phyloP scores from a whole-genome alignment of 2,888 invertebrate genomes.

The Ormyrus nitidulus region DNA sequence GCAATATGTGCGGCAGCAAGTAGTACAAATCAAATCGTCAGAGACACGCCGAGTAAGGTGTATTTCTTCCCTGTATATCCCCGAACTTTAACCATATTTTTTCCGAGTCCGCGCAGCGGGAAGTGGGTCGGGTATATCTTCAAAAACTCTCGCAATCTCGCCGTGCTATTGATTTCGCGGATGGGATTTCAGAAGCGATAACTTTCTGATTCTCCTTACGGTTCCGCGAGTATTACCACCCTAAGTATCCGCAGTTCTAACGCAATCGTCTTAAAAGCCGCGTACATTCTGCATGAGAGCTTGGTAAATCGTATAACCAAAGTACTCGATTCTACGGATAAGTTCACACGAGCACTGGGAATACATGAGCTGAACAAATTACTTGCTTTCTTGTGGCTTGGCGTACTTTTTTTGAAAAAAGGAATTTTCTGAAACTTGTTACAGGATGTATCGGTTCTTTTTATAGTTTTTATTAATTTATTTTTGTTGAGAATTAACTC shows the following conservation, averaged over 20 bases:
- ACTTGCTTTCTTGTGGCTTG: too few species aligned
- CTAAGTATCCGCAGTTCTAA: not conserved
- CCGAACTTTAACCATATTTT: not conserved
- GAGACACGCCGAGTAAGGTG: not conserved
- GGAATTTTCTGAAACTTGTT: too few species aligned
- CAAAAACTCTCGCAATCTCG: not conserved
- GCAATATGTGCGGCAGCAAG: not conserved
- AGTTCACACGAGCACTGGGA: not conserved
- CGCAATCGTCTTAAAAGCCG: slow-evolving; percentile 30
- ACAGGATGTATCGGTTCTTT: too few species aligned
- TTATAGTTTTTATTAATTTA: too few species aligned
- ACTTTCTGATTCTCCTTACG: slow-evolving; percentile 5
- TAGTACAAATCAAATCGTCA: not conserved
- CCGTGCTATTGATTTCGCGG: not conserved
- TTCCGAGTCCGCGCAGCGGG: not conserved
- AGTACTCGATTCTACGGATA: not conserved
- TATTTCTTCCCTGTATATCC: not conserved
- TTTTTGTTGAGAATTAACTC: too few species aligned
- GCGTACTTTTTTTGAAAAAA: too few species aligned
- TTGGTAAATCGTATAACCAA: not conserved
- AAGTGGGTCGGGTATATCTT: slow-evolving; percentile 4
- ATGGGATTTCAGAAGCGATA: not conserved
- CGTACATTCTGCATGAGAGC: not conserved
- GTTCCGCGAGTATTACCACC: not conserved
- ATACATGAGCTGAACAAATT: too few species aligned